phyloP scores from a whole-genome alignment of 2,888 invertebrate species.

The Notodonta ziczac region DNA sequence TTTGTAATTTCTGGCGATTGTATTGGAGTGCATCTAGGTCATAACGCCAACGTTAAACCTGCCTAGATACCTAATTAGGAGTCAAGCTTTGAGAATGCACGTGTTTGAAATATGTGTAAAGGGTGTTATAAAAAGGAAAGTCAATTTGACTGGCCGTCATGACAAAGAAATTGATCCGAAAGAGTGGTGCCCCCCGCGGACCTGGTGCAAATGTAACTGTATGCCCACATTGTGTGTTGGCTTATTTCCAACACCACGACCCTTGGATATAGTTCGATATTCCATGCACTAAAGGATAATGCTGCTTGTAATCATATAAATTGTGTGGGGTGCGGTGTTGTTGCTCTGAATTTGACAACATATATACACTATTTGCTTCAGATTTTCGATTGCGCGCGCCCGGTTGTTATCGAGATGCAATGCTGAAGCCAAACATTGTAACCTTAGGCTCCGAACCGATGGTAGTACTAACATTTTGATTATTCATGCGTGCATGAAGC shows the following conservation, averaged over 20 bases:
- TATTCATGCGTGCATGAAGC: too few species aligned
- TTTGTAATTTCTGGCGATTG: too few species aligned
- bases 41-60: too few species aligned
- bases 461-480: too few species aligned
- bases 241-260: conserved; percentile 64
- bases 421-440: too few species aligned
- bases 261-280: conserved; percentile 56
- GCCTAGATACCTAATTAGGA: too few species aligned
- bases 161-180: conserved; percentile 35
- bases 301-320: conserved; percentile 27
- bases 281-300: conserved; percentile 43
- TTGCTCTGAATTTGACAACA: background rate
- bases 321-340: conserved; percentile 10
- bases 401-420: too few species aligned
- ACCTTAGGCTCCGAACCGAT: too few species aligned
- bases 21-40: too few species aligned
- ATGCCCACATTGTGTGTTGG: conserved; percentile 72
- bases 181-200: conserved; percentile 29
- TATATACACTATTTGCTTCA: background rate
- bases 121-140: too few species aligned
- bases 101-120: too few species aligned
- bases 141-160: conserved; percentile 19
- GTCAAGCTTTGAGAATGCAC: too few species aligned
- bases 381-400: background rate
- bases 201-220: conserved; percentile 66